A percentile compares a stretch with the other conserved stretches of the same genome.
phyloP scores from a whole-genome alignment of 92 coral and sea anemone species.

The Phenganax marumi region DNA sequence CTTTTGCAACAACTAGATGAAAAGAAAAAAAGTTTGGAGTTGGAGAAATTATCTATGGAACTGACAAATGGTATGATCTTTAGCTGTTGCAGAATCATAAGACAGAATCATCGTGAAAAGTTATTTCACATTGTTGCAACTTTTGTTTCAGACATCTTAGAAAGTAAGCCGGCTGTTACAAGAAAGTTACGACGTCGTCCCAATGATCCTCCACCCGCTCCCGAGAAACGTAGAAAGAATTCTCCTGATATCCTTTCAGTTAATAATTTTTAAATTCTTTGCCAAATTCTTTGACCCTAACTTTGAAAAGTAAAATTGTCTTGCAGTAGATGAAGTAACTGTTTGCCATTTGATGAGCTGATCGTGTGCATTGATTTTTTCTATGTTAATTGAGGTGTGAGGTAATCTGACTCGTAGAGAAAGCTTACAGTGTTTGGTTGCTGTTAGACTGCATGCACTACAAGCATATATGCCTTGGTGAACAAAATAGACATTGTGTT shows the following conservation, averaged over 20 bases:
- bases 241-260: conserved; percentile 86
- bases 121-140: neutral
- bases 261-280: neutral
- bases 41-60: conserved; percentile 91
- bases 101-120: neutral
- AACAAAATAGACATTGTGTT: neutral
- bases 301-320: no score
- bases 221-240: conserved; percentile 92
- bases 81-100: neutral
- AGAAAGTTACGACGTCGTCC: conserved; percentile 96
- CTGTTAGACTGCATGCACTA: no score
- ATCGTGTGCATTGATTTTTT: no score
- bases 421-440: no score
- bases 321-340: no score
- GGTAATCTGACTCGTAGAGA: no score
- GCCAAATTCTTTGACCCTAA: no score
- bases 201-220: conserved; percentile 96
- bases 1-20: conserved; percentile 80
- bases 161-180: conserved; percentile 93
- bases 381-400: no score
- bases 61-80: conserved; percentile 79
- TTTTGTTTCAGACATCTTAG: conserved; percentile 72
- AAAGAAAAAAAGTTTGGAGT: conserved; percentile 82
- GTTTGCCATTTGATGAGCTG: no score
- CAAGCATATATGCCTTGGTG: neutral